phyloP scores from a whole-genome alignment of 2,797 vertebrate genomes.

The Acanthopagrus latus region DNA sequence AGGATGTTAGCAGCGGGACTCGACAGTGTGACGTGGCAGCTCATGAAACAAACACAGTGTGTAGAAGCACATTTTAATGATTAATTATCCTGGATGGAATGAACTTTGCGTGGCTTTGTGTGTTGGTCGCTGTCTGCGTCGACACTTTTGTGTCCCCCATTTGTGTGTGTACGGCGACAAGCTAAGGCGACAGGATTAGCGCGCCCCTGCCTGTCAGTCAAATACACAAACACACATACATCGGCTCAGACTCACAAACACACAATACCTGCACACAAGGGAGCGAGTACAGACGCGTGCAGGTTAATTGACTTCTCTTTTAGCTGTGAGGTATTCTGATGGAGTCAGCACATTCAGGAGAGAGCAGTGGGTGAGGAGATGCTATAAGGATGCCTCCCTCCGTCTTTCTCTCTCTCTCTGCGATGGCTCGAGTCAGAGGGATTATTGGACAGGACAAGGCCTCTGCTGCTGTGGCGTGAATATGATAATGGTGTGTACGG shows the following conservation, averaged over 20 bases:
- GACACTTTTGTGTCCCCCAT: conserved; percentile 3
- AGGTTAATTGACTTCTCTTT: conserved; percentile 78
- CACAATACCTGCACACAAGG: conserved; percentile 20
- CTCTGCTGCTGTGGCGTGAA: conserved; percentile 57
- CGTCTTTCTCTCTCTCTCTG: conserved; percentile 10
- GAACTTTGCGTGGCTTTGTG: conserved; percentile 39
- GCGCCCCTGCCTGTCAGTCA: conserved; percentile 44
- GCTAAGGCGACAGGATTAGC: conserved; percentile 55
- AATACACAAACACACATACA: conserved; percentile 19
- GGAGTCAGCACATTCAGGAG: conserved; percentile 74
- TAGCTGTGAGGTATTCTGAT: conserved; percentile 52
- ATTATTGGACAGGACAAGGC: conserved; percentile 71
- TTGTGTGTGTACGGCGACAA: conserved; percentile 33
- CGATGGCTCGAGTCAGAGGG: conserved; percentile 59
- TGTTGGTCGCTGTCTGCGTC: conserved; percentile 44
- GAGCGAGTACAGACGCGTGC: conserved; percentile 34
- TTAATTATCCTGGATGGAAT: conserved; percentile 50
- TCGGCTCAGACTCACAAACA: conserved; percentile 21
- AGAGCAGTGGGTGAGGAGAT: conserved; percentile 47
- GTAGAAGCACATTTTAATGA: conserved; percentile 51
- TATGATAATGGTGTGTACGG: conserved; percentile 79
- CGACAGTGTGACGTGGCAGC: neutral
- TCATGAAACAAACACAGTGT: conserved; percentile 37
- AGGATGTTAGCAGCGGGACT: conserved; percentile 14
- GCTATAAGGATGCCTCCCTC: conserved; percentile 32